Conservation (phyloP, 2,888 invertebrate species). For the Acronicta alni region DNA sequence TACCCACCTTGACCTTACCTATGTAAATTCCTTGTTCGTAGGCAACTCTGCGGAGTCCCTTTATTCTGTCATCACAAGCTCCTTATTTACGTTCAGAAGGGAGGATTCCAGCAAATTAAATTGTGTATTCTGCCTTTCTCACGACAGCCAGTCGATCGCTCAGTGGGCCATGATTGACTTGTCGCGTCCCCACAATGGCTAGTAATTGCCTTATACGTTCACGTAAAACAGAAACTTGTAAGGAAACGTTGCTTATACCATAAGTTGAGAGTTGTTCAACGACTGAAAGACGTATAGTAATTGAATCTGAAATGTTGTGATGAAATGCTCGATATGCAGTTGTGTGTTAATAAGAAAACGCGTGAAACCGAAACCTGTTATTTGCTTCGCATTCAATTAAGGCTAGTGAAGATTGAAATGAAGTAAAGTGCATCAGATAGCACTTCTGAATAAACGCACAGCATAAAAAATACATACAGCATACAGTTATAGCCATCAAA, state of each 20-base stretch:
- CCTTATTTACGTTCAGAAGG: conserved; percentile 10
- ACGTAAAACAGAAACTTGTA: conserved; percentile 21
- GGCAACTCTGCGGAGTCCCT: conserved; percentile 7
- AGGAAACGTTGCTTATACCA: conserved; percentile 30
- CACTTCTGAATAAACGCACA: not conserved
- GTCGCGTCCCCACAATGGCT: conserved; percentile 34
- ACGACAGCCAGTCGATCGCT: conserved; percentile 26
- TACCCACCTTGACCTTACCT: no score
- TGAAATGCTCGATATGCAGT: conserved; percentile 4
- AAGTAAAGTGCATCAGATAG: conserved; percentile 24
- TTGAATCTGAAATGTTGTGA: conserved; percentile 26
- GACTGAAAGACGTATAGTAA: conserved; percentile 30
- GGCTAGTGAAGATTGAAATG: conserved; percentile 7
- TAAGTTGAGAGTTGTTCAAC: conserved; percentile 11
- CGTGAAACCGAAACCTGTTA: conserved; percentile 26
- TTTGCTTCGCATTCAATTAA: conserved; percentile 27
- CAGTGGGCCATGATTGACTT: conserved; percentile 37
- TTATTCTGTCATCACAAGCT: conserved; percentile 34
- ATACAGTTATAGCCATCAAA: not conserved
- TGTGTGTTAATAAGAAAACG: conserved; percentile 27
- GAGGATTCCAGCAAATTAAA: conserved; percentile 37
- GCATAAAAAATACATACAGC: not conserved
- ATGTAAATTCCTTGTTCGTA: conserved; percentile 13
- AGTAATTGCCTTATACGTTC: conserved; percentile 46
- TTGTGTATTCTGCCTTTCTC: conserved; percentile 26